These are phyloP conservation scores for Eilema depressum DNA, from an alignment of 2,888 invertebrate species.

Conservation along the genomic window DNA sequence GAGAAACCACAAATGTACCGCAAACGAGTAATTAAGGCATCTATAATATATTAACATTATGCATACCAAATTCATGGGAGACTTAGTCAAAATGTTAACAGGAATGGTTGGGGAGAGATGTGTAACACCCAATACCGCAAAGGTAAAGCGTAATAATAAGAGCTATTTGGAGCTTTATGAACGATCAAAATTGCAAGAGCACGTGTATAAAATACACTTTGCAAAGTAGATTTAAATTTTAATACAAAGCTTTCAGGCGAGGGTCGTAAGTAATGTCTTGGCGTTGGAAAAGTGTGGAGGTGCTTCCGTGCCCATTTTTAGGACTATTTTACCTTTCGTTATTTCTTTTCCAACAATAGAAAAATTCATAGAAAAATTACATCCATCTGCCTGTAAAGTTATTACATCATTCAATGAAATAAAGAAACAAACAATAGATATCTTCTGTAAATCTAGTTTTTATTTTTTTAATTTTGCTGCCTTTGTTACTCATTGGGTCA, in stretches of 20 bases:
- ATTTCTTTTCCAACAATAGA: constrained; percentile 34
- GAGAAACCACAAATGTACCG: constrained; percentile 73
- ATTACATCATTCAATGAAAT: background rate
- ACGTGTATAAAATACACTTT: constrained; percentile 87
- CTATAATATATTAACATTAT: constrained; percentile 83
- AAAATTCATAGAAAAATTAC: constrained; percentile 38
- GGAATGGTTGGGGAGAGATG: constrained; percentile 74
- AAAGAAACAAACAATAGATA: background rate
- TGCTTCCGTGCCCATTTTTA: constrained; percentile 53
- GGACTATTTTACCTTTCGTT: constrained; percentile 36
- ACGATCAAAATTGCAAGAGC: constrained; percentile 86
- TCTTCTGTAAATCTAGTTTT: background rate
- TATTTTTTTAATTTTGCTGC: background rate
- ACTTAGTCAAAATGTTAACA: constrained; percentile 76
- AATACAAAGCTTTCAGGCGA: constrained; percentile 85
- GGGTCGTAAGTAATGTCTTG: constrained; percentile 84
- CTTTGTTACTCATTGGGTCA: background rate
- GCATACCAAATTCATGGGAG: constrained; percentile 81
- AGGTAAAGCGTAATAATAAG: constrained; percentile 83
- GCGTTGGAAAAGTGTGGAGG: constrained; percentile 79
- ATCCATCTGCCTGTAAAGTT: constrained; percentile 17
- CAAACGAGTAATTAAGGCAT: constrained; percentile 84
- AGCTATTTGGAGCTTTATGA: constrained; percentile 84
- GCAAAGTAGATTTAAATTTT: constrained; percentile 88
- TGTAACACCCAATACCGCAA: constrained; percentile 84